Evolutionary conservation across 2,888 invertebrate species (phyloP).

Genomic region (Tanypteryx hageni): DNA sequence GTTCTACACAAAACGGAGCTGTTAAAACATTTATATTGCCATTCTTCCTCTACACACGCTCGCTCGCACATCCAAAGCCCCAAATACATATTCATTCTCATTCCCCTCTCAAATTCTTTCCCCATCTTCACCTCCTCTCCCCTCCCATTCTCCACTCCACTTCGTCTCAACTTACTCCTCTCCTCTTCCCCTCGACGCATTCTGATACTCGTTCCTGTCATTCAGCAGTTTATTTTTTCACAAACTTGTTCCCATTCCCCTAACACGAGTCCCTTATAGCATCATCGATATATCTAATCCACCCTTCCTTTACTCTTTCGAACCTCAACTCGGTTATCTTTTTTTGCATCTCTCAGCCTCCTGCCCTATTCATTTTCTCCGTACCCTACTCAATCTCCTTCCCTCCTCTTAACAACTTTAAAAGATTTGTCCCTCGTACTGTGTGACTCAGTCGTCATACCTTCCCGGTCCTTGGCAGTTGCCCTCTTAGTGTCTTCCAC

Average conservation of each 20-base stretch:
- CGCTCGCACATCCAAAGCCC: neutral
- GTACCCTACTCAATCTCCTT: neutral
- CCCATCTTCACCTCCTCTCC: neutral
- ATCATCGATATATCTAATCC: too few relatives aligned
- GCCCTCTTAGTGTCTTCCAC: neutral
- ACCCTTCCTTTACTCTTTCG: too few relatives aligned
- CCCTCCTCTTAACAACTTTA: neutral
- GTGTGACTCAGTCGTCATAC: constrained; percentile 45
- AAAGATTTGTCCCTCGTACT: neutral
- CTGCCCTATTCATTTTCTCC: neutral
- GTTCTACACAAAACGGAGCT: neutral
- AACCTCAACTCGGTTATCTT: too few relatives aligned
- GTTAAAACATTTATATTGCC: neutral
- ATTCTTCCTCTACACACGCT: neutral
- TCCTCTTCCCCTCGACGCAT: too few relatives aligned
- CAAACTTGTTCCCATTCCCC: too few relatives aligned
- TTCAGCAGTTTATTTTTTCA: too few relatives aligned
- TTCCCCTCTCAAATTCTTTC: too few relatives aligned
- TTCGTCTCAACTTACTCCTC: too few relatives aligned
- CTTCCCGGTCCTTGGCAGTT: constrained; percentile 31
- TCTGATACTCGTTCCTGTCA: too few relatives aligned
- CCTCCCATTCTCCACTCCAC: neutral
- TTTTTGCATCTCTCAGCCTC: neutral
- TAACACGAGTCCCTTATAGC: too few relatives aligned
- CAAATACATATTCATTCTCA: neutral